Base-by-base conservation (phyloP, 1,140 invertebrate species). In the Contarinia nasturtii region DNA sequence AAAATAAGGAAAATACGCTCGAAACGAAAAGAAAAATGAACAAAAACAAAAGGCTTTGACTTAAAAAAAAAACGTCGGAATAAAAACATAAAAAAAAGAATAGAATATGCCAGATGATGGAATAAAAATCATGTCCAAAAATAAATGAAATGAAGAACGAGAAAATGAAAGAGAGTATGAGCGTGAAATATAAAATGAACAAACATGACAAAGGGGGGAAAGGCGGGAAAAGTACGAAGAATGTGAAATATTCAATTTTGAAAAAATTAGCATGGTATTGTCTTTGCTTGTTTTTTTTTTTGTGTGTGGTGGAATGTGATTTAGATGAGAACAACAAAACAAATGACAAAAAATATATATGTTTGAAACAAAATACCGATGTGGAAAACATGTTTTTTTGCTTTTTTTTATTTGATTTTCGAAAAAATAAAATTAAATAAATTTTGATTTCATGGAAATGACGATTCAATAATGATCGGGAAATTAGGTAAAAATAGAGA, bases 171-270 rank as follows among this genome's bases (percentile, higher is more conserved):
- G 40, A 20, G 20, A 22, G n/a, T 21, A 22, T 19, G 27, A 22
- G 42, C 27, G 21, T 14, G 42, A 44, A 44, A 22, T 22, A 21
- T 36, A 46, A 46, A 37, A 46, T 33, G 37, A 37, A 46, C 14
- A 10, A 19, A 46, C n/a, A 27, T 27, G 27, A 10, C 27, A 5
- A 27, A 27, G 27, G 27, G 27, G 10, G 27, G 27, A 46, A 36
- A 38, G 14, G 21, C 37, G 21, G 34, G 10, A 27, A 27, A 27
- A 3, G 27, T 27, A 27, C 27, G 27, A 27, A 27, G 27, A 27
- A 27, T 27, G 27, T 5, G 27, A 27, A 27, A 27, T n/a, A n/a
- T n/a, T 27, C 27, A 27, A 27, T 27, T 27, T 27, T 27, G 4
- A 27, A n/a, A n/a, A 27, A 10, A 27, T 27, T 27, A 27, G 27